phyloP scores from a whole-genome alignment of 2,888 invertebrate genomes.

The Sarcophaga rosellei region DNA sequence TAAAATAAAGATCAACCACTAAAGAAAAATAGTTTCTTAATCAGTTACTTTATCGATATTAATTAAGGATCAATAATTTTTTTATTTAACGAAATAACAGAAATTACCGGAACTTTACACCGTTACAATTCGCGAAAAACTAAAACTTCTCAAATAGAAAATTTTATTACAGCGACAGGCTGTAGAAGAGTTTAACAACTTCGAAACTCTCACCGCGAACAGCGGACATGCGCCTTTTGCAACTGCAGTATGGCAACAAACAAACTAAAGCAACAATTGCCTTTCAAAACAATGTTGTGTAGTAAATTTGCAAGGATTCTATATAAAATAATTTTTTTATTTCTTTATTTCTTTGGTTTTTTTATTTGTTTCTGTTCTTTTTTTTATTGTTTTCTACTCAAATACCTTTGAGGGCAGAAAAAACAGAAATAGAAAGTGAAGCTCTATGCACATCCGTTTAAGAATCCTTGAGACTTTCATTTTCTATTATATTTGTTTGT shows the following conservation, averaged over 20 bases:
- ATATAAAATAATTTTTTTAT: not conserved
- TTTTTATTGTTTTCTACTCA: slow-evolving; percentile 38
- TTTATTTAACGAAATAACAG: not conserved
- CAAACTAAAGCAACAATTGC: slow-evolving; percentile 67
- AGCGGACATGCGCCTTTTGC: slow-evolving; percentile 54
- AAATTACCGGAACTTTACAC: slow-evolving; percentile 11
- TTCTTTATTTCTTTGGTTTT: slow-evolving; percentile 1
- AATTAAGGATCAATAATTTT: not conserved
- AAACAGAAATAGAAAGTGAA: slow-evolving; percentile 54
- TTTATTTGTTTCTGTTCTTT: slow-evolving; percentile 7
- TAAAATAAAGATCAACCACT: no score
- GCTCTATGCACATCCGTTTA: slow-evolving; percentile 51
- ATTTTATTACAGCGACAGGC: not conserved
- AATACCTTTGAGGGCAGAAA: slow-evolving; percentile 13
- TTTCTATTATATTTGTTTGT: not conserved
- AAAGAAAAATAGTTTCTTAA: no score
- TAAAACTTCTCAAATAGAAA: slow-evolving; percentile 47
- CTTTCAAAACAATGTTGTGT: slow-evolving; percentile 23
- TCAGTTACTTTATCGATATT: no score
- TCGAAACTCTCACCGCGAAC: slow-evolving; percentile 33
- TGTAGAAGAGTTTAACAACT: slow-evolving; percentile 19
- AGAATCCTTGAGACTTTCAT: slow-evolving; percentile 60
- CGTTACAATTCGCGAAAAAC: slow-evolving; percentile 63
- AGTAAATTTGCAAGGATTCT: slow-evolving; percentile 10
- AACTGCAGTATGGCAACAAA: slow-evolving; percentile 32